Evolutionary conservation across 2,113 vertebrate genomes (phyloP), one percentile per base, ranked within the genome.

Genomic region (Quiscalus mexicanus): DNA sequence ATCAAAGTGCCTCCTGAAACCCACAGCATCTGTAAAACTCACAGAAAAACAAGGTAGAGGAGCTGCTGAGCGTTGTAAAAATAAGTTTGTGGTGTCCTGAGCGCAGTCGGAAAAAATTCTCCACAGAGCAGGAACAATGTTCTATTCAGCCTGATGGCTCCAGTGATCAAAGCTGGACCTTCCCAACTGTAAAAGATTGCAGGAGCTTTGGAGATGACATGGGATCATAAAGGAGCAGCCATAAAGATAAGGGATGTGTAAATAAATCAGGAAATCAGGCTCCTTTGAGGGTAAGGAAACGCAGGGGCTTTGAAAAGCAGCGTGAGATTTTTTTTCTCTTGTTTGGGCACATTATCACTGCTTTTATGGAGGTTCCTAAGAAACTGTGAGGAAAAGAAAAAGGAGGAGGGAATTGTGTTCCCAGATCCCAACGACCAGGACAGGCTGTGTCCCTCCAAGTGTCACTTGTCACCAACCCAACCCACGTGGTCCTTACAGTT

Each of bases 161-260:
- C 85, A 45, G 47, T 90, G 95, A 97, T 97, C 95, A 97, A 97
- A 97, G 97, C 93, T 95, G 93, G 93, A 86, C 79, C 68, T 95
- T 96, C 94, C 75, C 78, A 68, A 64, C 84, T 92, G 81, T 44
- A 68, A 65, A 96, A 95, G 84, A 92, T 74, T 45, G 10, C 56
- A 63, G 6, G 41, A 95, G 81, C 78, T 92, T 96, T 95, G 76
- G 93, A 95, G 95, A 62, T 94, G 91, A 89, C 78, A 94, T 37
- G 89, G 92, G n/a, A 71, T 58, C 83, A 82, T 76, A 92, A 81
- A 97, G 88, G 83, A 95, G 82, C 14, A 49, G 41, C 59, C 64
- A n/a, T 87, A 90, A 91, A 30, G 56, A 92, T 97, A 97, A 97
- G 53, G 45, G 67, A 39, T 39, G 79, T 69, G 93, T 88, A 97